Evolutionary conservation across 2,797 vertebrate species (phyloP).

Genomic region (Sebastes flavidus): DNA sequence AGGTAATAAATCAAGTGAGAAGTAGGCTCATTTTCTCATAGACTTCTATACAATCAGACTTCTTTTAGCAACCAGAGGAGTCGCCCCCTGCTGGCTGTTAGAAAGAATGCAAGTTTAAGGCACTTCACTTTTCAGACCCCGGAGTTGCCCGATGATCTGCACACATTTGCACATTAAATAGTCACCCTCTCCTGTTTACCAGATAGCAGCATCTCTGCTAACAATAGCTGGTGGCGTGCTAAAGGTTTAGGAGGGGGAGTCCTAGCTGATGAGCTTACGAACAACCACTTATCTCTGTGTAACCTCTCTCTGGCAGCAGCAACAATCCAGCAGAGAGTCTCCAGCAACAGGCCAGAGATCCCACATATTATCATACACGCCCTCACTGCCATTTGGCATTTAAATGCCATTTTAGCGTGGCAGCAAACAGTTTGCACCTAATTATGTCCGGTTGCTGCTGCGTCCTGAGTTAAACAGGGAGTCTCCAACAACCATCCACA

Average conservation of each 20-base stretch:
- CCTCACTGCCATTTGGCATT: constrained; percentile 84
- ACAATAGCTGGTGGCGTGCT: constrained; percentile 32
- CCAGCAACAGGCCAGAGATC: constrained; percentile 66
- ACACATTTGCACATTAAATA: constrained; percentile 37
- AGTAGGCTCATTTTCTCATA: too few relatives aligned
- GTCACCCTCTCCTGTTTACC: constrained; percentile 29
- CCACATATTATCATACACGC: constrained; percentile 57
- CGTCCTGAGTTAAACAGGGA: constrained; percentile 36
- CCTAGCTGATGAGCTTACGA: constrained; percentile 42
- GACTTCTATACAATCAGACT: too few relatives aligned
- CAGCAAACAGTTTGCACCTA: constrained; percentile 83
- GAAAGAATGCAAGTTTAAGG: too few relatives aligned
- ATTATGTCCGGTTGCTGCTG: constrained; percentile 83
- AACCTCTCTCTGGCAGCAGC: constrained; percentile 53
- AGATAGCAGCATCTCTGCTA: constrained; percentile 41
- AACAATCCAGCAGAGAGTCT: constrained; percentile 54
- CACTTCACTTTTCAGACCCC: too few relatives aligned
- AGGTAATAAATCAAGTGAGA: too few relatives aligned
- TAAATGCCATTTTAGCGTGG: constrained; percentile 85
- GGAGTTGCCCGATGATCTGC: background rate
- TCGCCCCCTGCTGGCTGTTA: too few relatives aligned
- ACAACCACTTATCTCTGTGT: constrained; percentile 60
- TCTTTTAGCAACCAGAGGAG: too few relatives aligned
- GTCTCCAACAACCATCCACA: constrained; percentile 8
- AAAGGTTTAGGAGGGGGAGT: constrained; percentile 46